phyloP scores from a whole-genome alignment of 2,113 vertebrate genomes.

The Cyanoramphus novaezelandiae region DNA sequence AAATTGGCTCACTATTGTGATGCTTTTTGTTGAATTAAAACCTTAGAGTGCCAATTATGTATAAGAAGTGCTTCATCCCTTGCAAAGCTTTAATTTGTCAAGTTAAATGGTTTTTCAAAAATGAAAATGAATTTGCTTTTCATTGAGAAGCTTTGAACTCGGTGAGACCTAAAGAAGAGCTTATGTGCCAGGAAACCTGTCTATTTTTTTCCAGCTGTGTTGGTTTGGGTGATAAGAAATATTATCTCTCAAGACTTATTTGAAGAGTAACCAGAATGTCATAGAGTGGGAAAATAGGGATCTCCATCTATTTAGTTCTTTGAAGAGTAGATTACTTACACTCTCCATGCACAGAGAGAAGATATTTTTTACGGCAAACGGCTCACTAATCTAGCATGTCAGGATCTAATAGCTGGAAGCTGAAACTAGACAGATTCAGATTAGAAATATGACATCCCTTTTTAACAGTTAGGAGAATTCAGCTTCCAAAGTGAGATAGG shows the following conservation, averaged over 20 bases:
- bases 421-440: slow-evolving; percentile 35
- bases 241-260: slow-evolving; percentile 22
- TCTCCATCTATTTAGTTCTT: slow-evolving; percentile 15
- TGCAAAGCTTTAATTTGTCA: slow-evolving; percentile 26
- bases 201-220: background rate
- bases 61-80: slow-evolving; percentile 16
- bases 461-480: slow-evolving; percentile 29
- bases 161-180: slow-evolving; percentile 10
- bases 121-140: slow-evolving; percentile 46
- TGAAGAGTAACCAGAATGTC: slow-evolving; percentile 12
- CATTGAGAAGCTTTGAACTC: slow-evolving; percentile 35
- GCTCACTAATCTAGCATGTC: slow-evolving; percentile 37
- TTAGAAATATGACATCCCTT: slow-evolving; percentile 30
- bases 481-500: slow-evolving; percentile 4
- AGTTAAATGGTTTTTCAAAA: slow-evolving; percentile 24
- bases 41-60: slow-evolving; percentile 21
- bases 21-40: slow-evolving; percentile 18
- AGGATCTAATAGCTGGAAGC: slow-evolving; percentile 10
- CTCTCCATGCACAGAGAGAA: background rate
- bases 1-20: slow-evolving; percentile 14
- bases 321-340: slow-evolving; percentile 39
- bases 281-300: background rate
- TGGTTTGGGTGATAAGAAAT: slow-evolving; percentile 24
- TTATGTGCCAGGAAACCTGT: background rate
- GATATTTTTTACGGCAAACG: slow-evolving; percentile 32